Evolutionary conservation across 2,113 vertebrate genomes (phyloP), one percentile per base, ranked within the genome.

Genomic region (Mirounga angustirostris): DNA sequence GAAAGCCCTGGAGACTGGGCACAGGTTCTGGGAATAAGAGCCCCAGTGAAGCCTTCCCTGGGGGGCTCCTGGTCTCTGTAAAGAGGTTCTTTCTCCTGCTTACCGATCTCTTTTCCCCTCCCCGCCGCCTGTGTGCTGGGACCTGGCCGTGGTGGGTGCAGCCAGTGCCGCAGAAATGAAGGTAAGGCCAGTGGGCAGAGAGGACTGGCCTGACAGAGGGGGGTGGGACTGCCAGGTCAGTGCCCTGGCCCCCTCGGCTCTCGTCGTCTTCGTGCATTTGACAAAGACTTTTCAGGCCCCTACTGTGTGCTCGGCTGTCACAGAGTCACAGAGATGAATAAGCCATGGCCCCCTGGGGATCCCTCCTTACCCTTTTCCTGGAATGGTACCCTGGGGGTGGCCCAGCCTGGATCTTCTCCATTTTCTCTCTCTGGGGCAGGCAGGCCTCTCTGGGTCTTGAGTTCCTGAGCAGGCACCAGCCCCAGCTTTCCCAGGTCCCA

Each of bases 151-250:
- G 94, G 40, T 40, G 36, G 84, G 69, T 56, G 59, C 96, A 97
- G 94, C 91, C 94, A 94, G 67, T 91, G 82, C 96, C 74, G 79
- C 97, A 90, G 98, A 98, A 76, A 97, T 99, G 88, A 99, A 99
- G 99, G 99, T 99, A 97, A 98, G 97, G 61, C 61, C 79, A 0
- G 2, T 56, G 80, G 36, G 11, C 2, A 4, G 76, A n/a, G 43
- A 84, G n/a, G 7, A 15, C 24, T 76, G 95, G 81, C 18, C 24
- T 63, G 26, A 16, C 9, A 0, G 40, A 24, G 76, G 2, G 36
- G 79, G 83, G 58, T 7, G 89, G 69, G n/a, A 7, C 36, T 33
- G 16, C 79, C 63, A 0, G 26, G 24, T 50, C 33, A 6, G n/a
- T 24, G 14, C 50, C 83, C 63, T 24, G 0, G 13, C 33, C 76